Base-by-base conservation (phyloP, 2,113 vertebrate genomes). In the Grammomys surdaster region DNA sequence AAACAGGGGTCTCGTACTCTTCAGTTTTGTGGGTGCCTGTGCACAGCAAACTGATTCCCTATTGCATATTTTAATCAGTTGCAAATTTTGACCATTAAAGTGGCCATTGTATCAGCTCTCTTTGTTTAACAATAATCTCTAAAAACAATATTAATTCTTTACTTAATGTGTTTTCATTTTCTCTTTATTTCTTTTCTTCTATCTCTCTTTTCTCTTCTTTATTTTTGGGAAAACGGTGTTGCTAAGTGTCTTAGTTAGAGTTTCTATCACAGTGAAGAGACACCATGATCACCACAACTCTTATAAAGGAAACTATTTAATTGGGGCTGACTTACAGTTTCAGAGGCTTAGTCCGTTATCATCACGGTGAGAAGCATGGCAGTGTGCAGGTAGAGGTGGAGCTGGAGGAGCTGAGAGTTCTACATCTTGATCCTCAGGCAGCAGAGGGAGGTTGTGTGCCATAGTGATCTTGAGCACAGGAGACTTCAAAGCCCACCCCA, bases 91-190 rank as follows among this genome's bases (percentile, higher is more conserved):
- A 51, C 40, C 43, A 36, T 40, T 73, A 17, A 93, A 95, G 95
- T 78, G 6, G 86, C 19, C 60, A 48, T 76, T 67, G n/a, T 65
- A 86, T 6, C 24, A 54, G 90, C 90, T 90, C 95, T 89, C 95
- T 93, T 90, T 56, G 46, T 40, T 93, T 51, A 70, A 3, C 4
- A 7, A 67, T 70, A 11, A 36, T 76, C 56, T 94, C 3, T 70
- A 51, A 88, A 51, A 46, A 43, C 24, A 72, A 65, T 60, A 77
- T 69, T 26, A 63, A 63, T 63, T 63, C 9, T 63, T 63, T 63
- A 26, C 22, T 63, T 63, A 63, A 63, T 63, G 8, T 63, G 60
- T 10, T 63, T 73, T 28, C 5, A 31, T 28, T 12, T 14, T 56
- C 20, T 73, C 0, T 88, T 73, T 88, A 2, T 88, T 58, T 88